These are phyloP conservation scores for Telenomus remus DNA, from an alignment of 1,140 invertebrate genomes.

Conservation along the genomic window DNA sequence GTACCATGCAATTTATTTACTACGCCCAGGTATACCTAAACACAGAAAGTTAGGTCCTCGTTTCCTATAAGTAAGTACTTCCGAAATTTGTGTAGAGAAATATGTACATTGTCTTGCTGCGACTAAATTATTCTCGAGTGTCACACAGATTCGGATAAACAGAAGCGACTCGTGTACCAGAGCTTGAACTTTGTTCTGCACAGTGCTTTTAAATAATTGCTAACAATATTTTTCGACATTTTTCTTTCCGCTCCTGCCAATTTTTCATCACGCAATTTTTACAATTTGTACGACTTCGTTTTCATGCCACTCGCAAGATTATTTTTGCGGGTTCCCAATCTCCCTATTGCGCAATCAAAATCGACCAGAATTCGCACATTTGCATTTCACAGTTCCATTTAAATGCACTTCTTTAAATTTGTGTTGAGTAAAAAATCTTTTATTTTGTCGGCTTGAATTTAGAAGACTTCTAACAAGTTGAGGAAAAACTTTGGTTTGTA, in stretches of 20 bases:
- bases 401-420: slow-evolving; percentile 46
- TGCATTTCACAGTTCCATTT: slow-evolving; percentile 52
- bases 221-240: too few relatives aligned
- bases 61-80: slow-evolving; percentile 40
- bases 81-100: slow-evolving; percentile 22
- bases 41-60: slow-evolving; percentile 25
- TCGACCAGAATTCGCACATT: slow-evolving; percentile 47
- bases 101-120: slow-evolving; percentile 16
- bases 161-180: slow-evolving; percentile 2
- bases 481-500: too few relatives aligned
- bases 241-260: not conserved
- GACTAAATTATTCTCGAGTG: slow-evolving; percentile 33
- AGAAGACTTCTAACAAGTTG: slow-evolving; percentile 5
- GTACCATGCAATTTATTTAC: slow-evolving; percentile 39
- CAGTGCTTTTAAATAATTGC: too few relatives aligned
- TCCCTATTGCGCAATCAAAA: slow-evolving; percentile 56
- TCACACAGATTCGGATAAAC: slow-evolving; percentile 13
- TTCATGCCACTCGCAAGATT: too few relatives aligned
- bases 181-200: slow-evolving; percentile 1
- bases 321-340: slow-evolving; percentile 33
- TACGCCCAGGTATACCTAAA: slow-evolving; percentile 19
- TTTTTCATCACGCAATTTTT: not conserved
- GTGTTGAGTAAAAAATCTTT: slow-evolving; percentile 47
- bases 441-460: slow-evolving; percentile 18
- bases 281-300: not conserved